Evolutionary conservation across 2,888 invertebrate genomes (phyloP).

Genomic region (Creontiades dilutus): DNA sequence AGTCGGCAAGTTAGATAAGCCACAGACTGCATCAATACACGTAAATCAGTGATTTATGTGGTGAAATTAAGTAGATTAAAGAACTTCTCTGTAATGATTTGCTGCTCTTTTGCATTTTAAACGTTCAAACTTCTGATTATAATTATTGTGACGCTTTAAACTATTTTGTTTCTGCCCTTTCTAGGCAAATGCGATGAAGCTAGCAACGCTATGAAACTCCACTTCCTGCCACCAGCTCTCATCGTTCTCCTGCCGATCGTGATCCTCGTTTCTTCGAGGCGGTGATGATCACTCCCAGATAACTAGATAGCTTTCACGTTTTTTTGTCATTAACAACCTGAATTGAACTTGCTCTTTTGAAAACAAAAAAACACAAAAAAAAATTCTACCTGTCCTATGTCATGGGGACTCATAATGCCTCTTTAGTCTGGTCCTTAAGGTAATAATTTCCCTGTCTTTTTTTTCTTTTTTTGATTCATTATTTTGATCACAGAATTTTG

Average conservation of each 20-base stretch:
- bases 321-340: constrained; percentile 37
- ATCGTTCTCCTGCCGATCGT: constrained; percentile 64
- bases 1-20: too few relatives aligned
- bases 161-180: constrained; percentile 14
- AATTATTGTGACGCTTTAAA: too few relatives aligned
- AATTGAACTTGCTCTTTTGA: constrained; percentile 42
- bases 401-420: constrained; percentile 61
- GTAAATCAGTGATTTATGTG: too few relatives aligned
- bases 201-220: constrained; percentile 70
- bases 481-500: constrained; percentile 30
- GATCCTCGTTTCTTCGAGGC: constrained; percentile 65
- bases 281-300: constrained; percentile 74
- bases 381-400: not conserved
- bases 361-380: not conserved
- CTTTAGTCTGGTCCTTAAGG: constrained; percentile 4
- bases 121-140: too few relatives aligned
- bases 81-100: too few relatives aligned
- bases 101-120: too few relatives aligned
- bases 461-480: constrained; percentile 13
- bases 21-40: too few relatives aligned
- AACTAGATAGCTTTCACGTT: constrained; percentile 70
- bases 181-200: constrained; percentile 74
- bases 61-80: too few relatives aligned
- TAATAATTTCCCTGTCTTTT: not conserved
- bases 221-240: constrained; percentile 68